Conservation (phyloP, 2,888 invertebrate genomes). For the Uloborus plumipes region DNA sequence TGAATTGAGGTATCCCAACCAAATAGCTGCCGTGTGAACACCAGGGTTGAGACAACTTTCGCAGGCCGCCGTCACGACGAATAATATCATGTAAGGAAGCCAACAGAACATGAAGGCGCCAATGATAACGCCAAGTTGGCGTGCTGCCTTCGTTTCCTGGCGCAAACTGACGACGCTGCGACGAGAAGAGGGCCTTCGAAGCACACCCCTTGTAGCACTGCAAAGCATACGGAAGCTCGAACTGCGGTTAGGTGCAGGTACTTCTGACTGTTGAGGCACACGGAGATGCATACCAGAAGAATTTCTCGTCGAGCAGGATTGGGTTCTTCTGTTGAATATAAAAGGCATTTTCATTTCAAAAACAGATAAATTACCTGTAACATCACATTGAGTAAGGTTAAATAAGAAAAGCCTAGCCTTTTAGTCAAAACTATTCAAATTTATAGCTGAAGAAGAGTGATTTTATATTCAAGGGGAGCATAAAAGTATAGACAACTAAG, state of each 20-base stretch:
- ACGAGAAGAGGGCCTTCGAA: conserved; percentile 27
- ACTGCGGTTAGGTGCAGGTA: conserved; percentile 31
- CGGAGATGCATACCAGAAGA: conserved; percentile 23
- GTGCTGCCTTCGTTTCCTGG: conserved; percentile 74
- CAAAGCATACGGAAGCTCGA: conserved; percentile 40
- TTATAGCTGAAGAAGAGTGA: too few species aligned
- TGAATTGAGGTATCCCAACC: conserved; percentile 75
- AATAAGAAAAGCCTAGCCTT: too few species aligned
- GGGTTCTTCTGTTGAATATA: background rate
- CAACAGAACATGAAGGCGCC: conserved; percentile 76
- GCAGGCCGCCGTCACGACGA: conserved; percentile 75
- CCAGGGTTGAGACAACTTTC: conserved; percentile 72
- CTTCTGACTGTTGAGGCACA: conserved; percentile 21
- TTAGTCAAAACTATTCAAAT: too few species aligned
- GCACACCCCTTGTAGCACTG: conserved; percentile 18
- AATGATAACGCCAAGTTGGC: conserved; percentile 76
- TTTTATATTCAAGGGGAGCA: too few species aligned
- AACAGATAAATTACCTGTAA: too few species aligned
- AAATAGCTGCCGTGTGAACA: conserved; percentile 73
- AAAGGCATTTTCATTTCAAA: background rate
- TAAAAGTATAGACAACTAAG: too few species aligned
- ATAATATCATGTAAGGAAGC: conserved; percentile 76
- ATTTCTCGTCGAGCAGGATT: background rate
- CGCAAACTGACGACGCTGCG: conserved; percentile 58
- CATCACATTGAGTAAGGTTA: too few species aligned